These are phyloP conservation scores for Neoniphon sammara DNA, from an alignment of 2,797 vertebrate genomes.

Conservation along the genomic window DNA sequence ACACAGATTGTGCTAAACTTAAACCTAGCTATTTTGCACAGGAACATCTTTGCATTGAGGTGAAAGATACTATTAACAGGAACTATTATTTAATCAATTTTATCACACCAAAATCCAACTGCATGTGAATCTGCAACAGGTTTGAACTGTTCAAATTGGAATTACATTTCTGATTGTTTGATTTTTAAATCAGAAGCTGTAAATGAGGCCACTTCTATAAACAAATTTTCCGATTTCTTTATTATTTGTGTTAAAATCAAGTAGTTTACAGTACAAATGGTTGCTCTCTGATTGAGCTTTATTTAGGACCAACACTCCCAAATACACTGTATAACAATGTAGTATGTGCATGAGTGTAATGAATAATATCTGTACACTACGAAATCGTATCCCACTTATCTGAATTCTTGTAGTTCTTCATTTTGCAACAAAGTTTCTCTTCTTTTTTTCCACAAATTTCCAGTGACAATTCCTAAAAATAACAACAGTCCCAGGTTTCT, in stretches of 20 bases:
- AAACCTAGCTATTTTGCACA: not conserved
- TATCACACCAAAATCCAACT: not conserved
- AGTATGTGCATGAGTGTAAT: not conserved
- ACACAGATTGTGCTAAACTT: not conserved
- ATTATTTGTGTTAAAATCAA: conserved; percentile 8
- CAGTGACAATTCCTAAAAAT: conserved; percentile 89
- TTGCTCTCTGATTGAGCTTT: not conserved
- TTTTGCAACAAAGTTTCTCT: conserved; percentile 63
- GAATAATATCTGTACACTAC: conserved; percentile 2
- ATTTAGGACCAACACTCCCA: not conserved
- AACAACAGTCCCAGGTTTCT: conserved; percentile 90
- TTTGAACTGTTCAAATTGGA: too few species aligned
- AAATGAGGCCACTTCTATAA: not conserved
- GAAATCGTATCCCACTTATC: conserved; percentile 12
- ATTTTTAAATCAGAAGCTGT: not conserved
- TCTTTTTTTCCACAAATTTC: conserved; percentile 90
- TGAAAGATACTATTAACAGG: not conserved
- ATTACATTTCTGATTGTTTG: not conserved
- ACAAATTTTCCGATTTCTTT: not conserved
- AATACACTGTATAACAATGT: not conserved
- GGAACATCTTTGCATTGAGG: not conserved
- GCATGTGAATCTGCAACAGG: not conserved
- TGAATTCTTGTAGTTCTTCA: conserved; percentile 28
- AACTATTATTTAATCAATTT: not conserved
- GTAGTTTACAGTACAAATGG: not conserved